phyloP scores from a whole-genome alignment of 2,113 vertebrate genomes.

The Tiliqua scincoides region DNA sequence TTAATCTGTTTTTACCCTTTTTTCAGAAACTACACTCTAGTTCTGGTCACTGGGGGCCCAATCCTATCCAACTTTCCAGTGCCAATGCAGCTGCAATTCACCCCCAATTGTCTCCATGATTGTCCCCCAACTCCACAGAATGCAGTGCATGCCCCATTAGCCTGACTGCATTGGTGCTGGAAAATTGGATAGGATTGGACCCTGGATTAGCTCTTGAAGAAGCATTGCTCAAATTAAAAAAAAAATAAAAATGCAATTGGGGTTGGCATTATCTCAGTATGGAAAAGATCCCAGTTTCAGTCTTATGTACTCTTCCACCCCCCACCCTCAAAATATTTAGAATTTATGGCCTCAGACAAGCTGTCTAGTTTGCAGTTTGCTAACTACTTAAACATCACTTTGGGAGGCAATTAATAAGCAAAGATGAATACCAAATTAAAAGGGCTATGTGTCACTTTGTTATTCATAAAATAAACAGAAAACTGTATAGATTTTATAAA shows the following conservation, averaged over 20 bases:
- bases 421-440: slow-evolving; percentile 38
- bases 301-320: neutral
- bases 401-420: slow-evolving; percentile 22
- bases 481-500: slow-evolving; percentile 25
- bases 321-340: neutral
- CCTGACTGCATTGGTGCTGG: too few species aligned
- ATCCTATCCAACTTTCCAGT: too few species aligned
- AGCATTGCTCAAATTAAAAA: neutral
- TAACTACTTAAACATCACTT: slow-evolving; percentile 20
- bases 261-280: neutral
- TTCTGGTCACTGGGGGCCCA: too few species aligned
- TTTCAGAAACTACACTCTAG: too few species aligned
- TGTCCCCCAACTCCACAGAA: too few species aligned
- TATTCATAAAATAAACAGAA: slow-evolving; percentile 48
- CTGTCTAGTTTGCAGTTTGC: slow-evolving; percentile 29
- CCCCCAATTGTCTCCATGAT: too few species aligned
- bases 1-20: too few species aligned
- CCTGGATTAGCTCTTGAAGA: neutral
- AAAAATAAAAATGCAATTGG: too few species aligned
- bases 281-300: neutral
- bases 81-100: too few species aligned
- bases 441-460: slow-evolving; percentile 18
- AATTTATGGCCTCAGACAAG: slow-evolving; percentile 28
- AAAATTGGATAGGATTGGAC: too few species aligned
- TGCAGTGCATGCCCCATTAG: too few species aligned